These are phyloP conservation scores for Serripes groenlandicus DNA, from an alignment of 2,888 invertebrate species.

Conservation along the genomic window DNA sequence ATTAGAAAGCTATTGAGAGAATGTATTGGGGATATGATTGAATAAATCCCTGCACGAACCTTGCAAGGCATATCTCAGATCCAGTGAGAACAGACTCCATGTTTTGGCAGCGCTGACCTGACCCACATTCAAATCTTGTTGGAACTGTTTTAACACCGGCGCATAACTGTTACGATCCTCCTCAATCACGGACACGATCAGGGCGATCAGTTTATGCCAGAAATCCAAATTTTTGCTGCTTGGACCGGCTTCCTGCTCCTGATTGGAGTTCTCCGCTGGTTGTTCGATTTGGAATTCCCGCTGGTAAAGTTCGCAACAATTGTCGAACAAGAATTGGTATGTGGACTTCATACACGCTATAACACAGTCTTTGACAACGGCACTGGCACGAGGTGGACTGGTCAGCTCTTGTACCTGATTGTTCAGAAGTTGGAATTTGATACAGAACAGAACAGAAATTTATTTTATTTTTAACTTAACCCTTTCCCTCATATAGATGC, in stretches of 20 bases:
- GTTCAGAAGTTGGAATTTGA: too few relatives aligned
- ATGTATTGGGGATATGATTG: too few relatives aligned
- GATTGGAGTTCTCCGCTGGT: constrained; percentile 69
- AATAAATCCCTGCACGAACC: constrained; percentile 85
- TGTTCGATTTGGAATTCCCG: constrained; percentile 85
- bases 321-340: constrained; percentile 99
- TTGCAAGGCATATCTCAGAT: constrained; percentile 97
- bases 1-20: too few relatives aligned
- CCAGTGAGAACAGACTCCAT: constrained; percentile 98
- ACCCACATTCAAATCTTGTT: constrained; percentile 99
- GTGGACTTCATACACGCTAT: constrained; percentile 99
- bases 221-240: constrained; percentile 95
- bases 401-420: constrained; percentile 97
- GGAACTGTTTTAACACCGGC: constrained; percentile 99
- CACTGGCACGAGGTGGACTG: constrained; percentile 98
- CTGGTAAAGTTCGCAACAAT: constrained; percentile 98
- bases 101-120: constrained; percentile 98
- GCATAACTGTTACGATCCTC: constrained; percentile 99
- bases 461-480: too few relatives aligned
- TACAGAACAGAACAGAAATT: too few relatives aligned
- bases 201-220: constrained; percentile 98
- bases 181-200: constrained; percentile 99
- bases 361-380: constrained; percentile 99
- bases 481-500: too few relatives aligned
- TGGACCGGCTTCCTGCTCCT: constrained; percentile 89